Evolutionary conservation across 2,888 invertebrate genomes (phyloP).

Genomic region (Tryphoninae sp.): DNA sequence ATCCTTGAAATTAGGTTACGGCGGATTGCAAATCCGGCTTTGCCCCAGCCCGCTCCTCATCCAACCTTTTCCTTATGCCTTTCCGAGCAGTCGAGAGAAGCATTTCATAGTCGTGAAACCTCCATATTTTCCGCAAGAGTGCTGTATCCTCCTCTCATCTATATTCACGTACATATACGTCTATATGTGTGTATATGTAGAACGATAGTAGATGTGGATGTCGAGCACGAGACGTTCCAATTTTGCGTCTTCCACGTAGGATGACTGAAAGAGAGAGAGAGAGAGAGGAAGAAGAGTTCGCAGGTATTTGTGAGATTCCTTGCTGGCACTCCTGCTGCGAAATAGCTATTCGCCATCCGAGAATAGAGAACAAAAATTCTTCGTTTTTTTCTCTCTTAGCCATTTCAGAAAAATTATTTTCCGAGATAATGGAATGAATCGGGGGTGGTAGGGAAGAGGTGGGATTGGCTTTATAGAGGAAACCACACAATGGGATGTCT

Average conservation of each 20-base stretch:
- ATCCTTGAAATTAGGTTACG: conserved; percentile 65
- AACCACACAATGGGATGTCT: conserved; percentile 42
- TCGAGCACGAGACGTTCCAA: conserved; percentile 57
- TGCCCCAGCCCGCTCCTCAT: conserved; percentile 20
- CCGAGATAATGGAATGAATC: conserved; percentile 39
- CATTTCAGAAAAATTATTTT: conserved; percentile 45
- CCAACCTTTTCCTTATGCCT: not conserved
- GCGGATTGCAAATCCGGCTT: conserved; percentile 63
- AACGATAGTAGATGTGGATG: conserved; percentile 34
- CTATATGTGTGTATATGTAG: conserved; percentile 10
- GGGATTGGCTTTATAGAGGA: conserved; percentile 20
- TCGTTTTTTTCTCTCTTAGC: conserved; percentile 12
- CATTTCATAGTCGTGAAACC: conserved; percentile 63
- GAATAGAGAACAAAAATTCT: conserved; percentile 5
- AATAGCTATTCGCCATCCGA: conserved; percentile 35
- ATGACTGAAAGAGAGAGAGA: conserved; percentile 35
- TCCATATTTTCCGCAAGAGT: conserved; percentile 60
- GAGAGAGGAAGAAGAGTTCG: conserved; percentile 7
- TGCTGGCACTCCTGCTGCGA: conserved; percentile 34
- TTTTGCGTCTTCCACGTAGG: conserved; percentile 47
- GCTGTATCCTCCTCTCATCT: conserved; percentile 29
- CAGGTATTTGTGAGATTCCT: conserved; percentile 45
- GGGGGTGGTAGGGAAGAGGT: not conserved
- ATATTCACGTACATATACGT: not conserved
- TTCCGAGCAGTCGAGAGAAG: conserved; percentile 29